Evolutionary conservation across 1,140 invertebrate genomes (phyloP), one percentile per base, ranked within the genome.

Genomic region (Eurosta solidaginis): DNA sequence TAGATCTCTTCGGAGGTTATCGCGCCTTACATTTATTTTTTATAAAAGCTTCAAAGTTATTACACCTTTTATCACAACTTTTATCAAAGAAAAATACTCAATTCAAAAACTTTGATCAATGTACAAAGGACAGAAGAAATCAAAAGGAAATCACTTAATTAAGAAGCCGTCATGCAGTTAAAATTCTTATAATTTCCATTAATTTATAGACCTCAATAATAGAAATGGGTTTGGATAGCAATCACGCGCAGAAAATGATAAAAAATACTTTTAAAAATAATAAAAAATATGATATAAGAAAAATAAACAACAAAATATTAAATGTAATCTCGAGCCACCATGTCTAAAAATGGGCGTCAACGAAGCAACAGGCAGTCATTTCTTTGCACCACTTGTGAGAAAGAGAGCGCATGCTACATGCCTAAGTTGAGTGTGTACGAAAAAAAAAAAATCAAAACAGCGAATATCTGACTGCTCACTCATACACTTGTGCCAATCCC

Each of bases 281-380:
- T 3, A 40, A 1, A 68, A 40, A 20, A 54, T 3, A 1, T 10
- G 33, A 40, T 68, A 36, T 40, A 14, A 68, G 17, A 10, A 22
- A 36, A 63, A 40, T 20, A 29, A 25, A 14, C 5, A 29, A 3
- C 7, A 14, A 29, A n/a, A 27, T 54, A 54, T 54, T n/a, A 0
- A 3, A 7, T 25, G 27, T 54, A 29, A 68, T 68, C 59, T 42
- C 1, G 36, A 68, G 59, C 59, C 59, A 68, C 59, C 59, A 68
- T 68, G 40, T 68, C 59, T 29, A 42, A 68, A 42, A 68, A 20
- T 68, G 33, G 59, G 59, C 59, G 59, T 68, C 5, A 4, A 68
- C 59, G 59, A 68, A 40, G 59, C 59, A 68, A 68, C 59, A 68
- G 59, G 59, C 59, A 68, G 59, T 68, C 59, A 68, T 68, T 20